Base-by-base conservation (phyloP, 2,113 vertebrate species). In the Ginglymostoma cirratum region DNA sequence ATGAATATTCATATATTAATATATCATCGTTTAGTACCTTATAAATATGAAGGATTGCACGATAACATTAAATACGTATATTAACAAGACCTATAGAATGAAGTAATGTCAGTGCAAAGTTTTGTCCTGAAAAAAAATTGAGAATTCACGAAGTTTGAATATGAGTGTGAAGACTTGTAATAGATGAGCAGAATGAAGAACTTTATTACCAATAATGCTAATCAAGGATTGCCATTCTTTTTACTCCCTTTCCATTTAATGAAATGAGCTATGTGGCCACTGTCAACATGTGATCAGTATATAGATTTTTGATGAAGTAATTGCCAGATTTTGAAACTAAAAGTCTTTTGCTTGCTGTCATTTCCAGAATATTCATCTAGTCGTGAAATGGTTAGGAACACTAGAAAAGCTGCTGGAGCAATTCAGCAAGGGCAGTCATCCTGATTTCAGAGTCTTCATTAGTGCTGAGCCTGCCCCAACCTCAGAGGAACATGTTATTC, bases 311-410 rank as follows among this genome's bases (percentile, higher is more conserved):
- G 65, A 89, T 15, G 30, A 92, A 76, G 69, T 70, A 96, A 96
- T 0, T 95, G 69, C 78, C 83, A 2, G 30, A 70, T 52, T 95
- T 96, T 27, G 42, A 69, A 30, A 96, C 86, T 95, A 96, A 72
- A 66, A 2, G 6, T 92, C 27, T 92, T 95, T 21, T 3, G 0
- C 96, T 0, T n/a, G 8, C 38, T 45, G 8, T 69, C 23, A 96
- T 96, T 96, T 96, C 96, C 70, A 97, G 98, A 98, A 98, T 96
- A 97, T 98, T 61, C 98, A 98, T 97, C 97, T 98, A 80, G 97
- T 98, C 95, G 97, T 97, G 34, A 97, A 97, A 95, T 98, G 98
- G 98, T 97, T 99, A 95, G 97, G 97, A 93, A 97, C 96, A 61
- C 97, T 99, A 90, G 98, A 98, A 96, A 97, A 97, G 96, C 96